Evolutionary conservation across 2,888 invertebrate species (phyloP).

Genomic region (Pseudoips prasinana): DNA sequence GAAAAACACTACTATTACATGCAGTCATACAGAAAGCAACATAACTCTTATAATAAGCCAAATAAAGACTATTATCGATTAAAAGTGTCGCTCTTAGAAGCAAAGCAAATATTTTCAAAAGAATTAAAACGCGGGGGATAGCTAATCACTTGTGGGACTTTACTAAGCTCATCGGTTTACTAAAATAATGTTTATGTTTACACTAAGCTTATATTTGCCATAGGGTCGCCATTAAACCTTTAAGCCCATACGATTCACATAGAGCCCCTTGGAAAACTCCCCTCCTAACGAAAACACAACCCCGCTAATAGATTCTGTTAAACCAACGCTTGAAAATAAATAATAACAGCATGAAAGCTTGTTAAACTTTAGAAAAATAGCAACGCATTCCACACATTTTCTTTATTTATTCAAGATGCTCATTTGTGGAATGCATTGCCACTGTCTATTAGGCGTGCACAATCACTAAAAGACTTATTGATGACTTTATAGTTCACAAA

Average conservation of each 20-base stretch:
- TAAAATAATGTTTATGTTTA: slow-evolving; percentile 79
- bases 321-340: slow-evolving; percentile 13
- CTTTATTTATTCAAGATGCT: too few species aligned
- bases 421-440: too few species aligned
- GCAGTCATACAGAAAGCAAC: too few species aligned
- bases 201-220: slow-evolving; percentile 57
- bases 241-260: slow-evolving; percentile 47
- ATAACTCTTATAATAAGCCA: not conserved
- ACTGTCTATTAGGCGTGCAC: too few species aligned
- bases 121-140: slow-evolving; percentile 38
- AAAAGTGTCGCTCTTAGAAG: not conserved
- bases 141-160: slow-evolving; percentile 69
- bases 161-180: slow-evolving; percentile 76
- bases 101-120: not conserved
- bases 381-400: too few species aligned
- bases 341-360: not conserved
- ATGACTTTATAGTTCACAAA: too few species aligned
- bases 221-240: slow-evolving; percentile 51
- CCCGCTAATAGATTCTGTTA: slow-evolving; percentile 23
- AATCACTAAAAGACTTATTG: too few species aligned
- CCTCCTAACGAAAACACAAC: slow-evolving; percentile 23
- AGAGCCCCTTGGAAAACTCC: slow-evolving; percentile 22
- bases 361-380: too few species aligned
- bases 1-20: too few species aligned
- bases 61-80: slow-evolving; percentile 1